Conservation (phyloP, 1,140 invertebrate genomes). For the Trichonephila clavata region DNA sequence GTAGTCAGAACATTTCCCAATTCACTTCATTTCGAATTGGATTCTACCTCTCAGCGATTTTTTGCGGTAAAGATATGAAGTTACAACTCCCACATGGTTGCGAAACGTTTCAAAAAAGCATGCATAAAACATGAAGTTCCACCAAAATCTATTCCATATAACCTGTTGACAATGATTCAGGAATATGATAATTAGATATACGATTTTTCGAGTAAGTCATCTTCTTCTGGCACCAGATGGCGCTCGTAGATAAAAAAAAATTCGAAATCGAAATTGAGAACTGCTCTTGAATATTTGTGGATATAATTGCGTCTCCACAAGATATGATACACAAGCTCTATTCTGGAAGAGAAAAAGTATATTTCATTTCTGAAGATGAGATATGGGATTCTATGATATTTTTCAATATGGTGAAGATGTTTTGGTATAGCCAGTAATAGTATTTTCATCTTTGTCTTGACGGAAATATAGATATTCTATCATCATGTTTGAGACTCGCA, state of each 20-base stretch:
- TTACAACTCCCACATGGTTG: not conserved
- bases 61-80: not conserved
- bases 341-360: not conserved
- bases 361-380: not conserved
- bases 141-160: conserved; percentile 15
- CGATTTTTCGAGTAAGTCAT: not conserved
- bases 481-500: too few species aligned
- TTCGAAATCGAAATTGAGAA: not conserved
- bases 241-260: not conserved
- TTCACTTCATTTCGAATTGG: not conserved
- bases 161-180: conserved; percentile 10
- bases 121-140: conserved; percentile 12
- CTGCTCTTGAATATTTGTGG: not conserved
- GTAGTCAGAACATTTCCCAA: not conserved
- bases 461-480: not conserved
- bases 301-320: not conserved
- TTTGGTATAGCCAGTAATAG: not conserved
- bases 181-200: conserved; percentile 19
- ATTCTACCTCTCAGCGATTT: not conserved
- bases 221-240: not conserved
- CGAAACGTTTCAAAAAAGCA: not conserved
- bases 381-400: not conserved
- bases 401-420: not conserved
- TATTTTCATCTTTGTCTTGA: not conserved
- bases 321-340: not conserved